A percentile compares a stretch with the other conserved stretches of the same genome.
These are phyloP conservation scores for Schizopygopsis malacanthus DNA, from an alignment of 2,797 vertebrate genomes.

Conservation along the genomic window DNA sequence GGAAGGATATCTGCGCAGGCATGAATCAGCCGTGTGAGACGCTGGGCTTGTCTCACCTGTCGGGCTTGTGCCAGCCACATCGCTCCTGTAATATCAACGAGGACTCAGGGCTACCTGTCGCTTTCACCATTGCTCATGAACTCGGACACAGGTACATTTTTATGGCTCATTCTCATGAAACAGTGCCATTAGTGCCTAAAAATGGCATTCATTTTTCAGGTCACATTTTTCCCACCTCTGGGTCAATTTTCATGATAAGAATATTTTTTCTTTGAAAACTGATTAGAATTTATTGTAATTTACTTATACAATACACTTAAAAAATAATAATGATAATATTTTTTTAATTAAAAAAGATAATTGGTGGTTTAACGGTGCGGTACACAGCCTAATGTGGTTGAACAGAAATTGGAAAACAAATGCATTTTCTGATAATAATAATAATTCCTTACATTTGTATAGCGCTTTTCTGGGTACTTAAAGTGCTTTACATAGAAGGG, in stretches of 20 bases:
- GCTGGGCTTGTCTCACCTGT: constrained; percentile 93
- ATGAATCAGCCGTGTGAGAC: constrained; percentile 95
- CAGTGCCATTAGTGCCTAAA: background rate
- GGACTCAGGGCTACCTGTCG: constrained; percentile 94
- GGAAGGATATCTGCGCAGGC: constrained; percentile 95
- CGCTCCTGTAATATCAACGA: constrained; percentile 98
- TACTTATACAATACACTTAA: no score
- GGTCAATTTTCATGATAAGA: no score
- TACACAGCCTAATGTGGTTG: background rate
- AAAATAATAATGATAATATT: no score
- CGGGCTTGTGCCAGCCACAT: constrained; percentile 95
- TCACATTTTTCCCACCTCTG: background rate
- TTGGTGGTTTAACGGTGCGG: no score
- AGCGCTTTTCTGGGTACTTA: no score
- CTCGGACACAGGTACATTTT: constrained; percentile 91
- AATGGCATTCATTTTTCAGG: no score
- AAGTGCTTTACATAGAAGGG: no score
- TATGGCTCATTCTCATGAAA: background rate
- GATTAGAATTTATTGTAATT: no score
- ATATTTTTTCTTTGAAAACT: no score
- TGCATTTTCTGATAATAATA: background rate
- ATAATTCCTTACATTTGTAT: no score
- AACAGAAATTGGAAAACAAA: background rate
- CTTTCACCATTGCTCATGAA: constrained; percentile 96
- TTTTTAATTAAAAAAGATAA: no score